Evolutionary conservation across 2,888 invertebrate species (phyloP).

Genomic region (Clostera curtula): DNA sequence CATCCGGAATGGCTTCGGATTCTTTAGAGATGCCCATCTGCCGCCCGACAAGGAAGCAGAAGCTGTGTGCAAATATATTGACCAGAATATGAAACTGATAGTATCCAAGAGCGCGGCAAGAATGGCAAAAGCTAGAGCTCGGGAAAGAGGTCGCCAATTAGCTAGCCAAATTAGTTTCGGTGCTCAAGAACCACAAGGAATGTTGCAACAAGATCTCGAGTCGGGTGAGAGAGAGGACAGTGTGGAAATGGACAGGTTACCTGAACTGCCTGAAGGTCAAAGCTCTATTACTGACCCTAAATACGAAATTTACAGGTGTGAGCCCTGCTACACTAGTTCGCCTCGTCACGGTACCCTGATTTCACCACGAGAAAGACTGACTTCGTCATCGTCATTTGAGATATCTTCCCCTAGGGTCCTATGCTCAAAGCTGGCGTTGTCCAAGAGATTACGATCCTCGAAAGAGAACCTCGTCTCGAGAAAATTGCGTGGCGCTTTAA

Average conservation of each 20-base stretch:
- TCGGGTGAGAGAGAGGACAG: conserved; percentile 18
- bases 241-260: conserved; percentile 28
- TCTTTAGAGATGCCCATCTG: conserved; percentile 54
- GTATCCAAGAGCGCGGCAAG: conserved; percentile 40
- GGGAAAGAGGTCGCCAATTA: conserved; percentile 35
- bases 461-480: conserved; percentile 24
- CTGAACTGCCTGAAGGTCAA: conserved; percentile 39
- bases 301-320: conserved; percentile 38
- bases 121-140: conserved; percentile 45
- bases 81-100: conserved; percentile 41
- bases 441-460: conserved; percentile 27
- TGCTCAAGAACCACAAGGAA: conserved; percentile 46
- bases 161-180: conserved; percentile 37
- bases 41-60: conserved; percentile 54
- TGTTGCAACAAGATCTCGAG: conserved; percentile 26
- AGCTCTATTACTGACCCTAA: conserved; percentile 21
- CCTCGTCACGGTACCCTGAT: conserved; percentile 41
- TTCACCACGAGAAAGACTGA: conserved; percentile 29
- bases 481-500: conserved; percentile 7
- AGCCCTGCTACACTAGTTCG: conserved; percentile 47
- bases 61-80: conserved; percentile 52
- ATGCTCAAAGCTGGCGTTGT: conserved; percentile 39
- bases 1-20: conserved; percentile 53
- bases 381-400: conserved; percentile 40
- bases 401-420: conserved; percentile 38